Base-by-base conservation (phyloP, 2,113 vertebrate genomes). In the Callionymus lyra region DNA sequence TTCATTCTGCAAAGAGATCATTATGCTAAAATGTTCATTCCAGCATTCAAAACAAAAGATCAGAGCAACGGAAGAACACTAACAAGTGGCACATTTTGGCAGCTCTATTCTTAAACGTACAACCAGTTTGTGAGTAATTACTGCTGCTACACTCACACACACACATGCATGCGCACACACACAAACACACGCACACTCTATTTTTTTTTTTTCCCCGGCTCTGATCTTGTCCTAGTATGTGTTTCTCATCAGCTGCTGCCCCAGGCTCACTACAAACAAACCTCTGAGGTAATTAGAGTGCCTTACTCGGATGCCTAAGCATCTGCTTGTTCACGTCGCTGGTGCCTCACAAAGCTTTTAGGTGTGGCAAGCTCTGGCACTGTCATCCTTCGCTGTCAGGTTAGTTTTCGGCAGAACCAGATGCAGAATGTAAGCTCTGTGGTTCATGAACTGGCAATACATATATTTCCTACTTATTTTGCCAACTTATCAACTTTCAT, bases 251-350 rank as follows among this genome's bases (percentile, higher is more conserved):
- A 50, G 50, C 19, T 1, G 3, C 42, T 42, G 47, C 63, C 65
- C 57, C 14, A 10, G 34, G 61, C 47, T 15, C 44, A 32, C 48
- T 43, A 21, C 56, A 44, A 47, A 60, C 68, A 54, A 69, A 59
- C 68, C 73, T 79, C 68, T n/a, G 50, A 76, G 61, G 75, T 81
- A 53, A 79, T 76, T 77, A 79, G 64, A 34, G 44, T 0, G 34
- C 38, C 68, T 65, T 47, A 49, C 57, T 63, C 39, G 51, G 38
- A 53, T 53, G n/a, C 50, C 50, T 48, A 13, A 42, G 63, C 78
- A 81, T 72, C 75, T 81, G 78, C 47, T 31, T 1, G 44, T 18
- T 63, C 42, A 36, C 54, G 44, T 44, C 51, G 43, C 45, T 6
- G 2, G 1, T 0, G 52, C 16, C 16, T 17, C 2, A 2, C 18